Evolutionary conservation across 2,888 invertebrate species (phyloP), one percentile per base, ranked within the genome.

Genomic region (Agapostemon virescens): DNA sequence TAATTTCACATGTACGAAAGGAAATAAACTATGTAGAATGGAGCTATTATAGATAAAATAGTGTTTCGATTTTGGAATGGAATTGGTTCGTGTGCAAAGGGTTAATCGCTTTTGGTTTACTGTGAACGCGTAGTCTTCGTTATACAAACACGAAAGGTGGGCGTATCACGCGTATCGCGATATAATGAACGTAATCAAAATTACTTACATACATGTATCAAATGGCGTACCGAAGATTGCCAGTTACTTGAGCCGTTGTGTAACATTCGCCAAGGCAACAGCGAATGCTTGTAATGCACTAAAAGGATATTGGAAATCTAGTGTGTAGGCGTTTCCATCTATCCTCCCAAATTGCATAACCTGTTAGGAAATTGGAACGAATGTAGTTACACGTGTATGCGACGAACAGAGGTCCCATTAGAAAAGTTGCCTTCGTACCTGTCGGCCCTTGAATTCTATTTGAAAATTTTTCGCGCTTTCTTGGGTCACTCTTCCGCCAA

Each of bases 381-480:
- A 42, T 20, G 1, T 17, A 40, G 17, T 64, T 55, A 71, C 36
- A 63, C 36, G 61, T 7, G n/a, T 6, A 2, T 15, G 11, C 7
- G 13, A 20, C 20, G 23, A 11, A 33, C 5, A 36, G 23, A 33
- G n/a, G n/a, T 11, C 33, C 1, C 7, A 15, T 33, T 40, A 13
- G 15, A n/a, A 20, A 11, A 38, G 42, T 49, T n/a, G 33, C 58
- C 49, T 55, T 0, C 40, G 90, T 89, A 98, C 98, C 96, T 99
- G 98, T 93, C 98, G 98, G 84, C 98, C 98, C 87, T 97, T 95
- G 92, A 98, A 98, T 93, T 99, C 99, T 77, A 99, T 99, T 94
- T 99, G 99, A 93, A 99, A 99, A 94, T 99, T 99, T 93, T 99
- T 99, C 23, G 99, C 99, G 63, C 98, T 99, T 93, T 99, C 99